Evolutionary conservation across 2,797 vertebrate genomes (phyloP), one percentile per base, ranked within the genome.

Genomic region (Darevskia mixta): DNA sequence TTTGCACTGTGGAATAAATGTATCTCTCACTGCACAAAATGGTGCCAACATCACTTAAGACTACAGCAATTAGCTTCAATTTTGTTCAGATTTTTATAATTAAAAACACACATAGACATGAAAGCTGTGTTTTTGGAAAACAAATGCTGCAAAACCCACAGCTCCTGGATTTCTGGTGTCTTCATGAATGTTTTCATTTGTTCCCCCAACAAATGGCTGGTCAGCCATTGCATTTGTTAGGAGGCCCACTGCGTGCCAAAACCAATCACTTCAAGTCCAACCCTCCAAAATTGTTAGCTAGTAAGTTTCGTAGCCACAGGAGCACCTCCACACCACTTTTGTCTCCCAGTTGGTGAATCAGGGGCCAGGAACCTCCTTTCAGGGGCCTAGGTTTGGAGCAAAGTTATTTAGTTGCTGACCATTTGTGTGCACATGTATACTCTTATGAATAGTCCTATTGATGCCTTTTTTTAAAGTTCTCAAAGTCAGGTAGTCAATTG

Each of bases 1-100:
- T 94, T 76, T 81, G 77, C 78, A 90, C 94, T 41, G 86, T 81
- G 58, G 87, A 69, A 76, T 1, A 17, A 71, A 94, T 49, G 86
- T 80, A 82, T 72, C 91, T 92, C 90, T 38, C 77, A 3, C 8
- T 0, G 2, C 87, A 78, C 69, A 84, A 82, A 87, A 82, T 81
- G 25, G 90, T 87, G 76, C 73, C 10, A 55, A 82, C 20, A 43
- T 82, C 84, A 88, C 73, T 43, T 87, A 69, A 75, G 25, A 27
- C 41, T 8, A 79, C 86, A 15, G 27, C 87, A 91, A 82, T 93
- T 88, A 88, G 43, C 85, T 23, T 81, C 64, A 5, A 18, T 76
- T 85, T 27, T 79, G 82, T 15, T 72, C 89, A 87, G 25, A 83
- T 23, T 23, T 41, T 9, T n/a, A 32, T 9, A 35, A 18, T 10